Evolutionary conservation across 2,888 invertebrate genomes (phyloP).

Genomic region (Metacarcinus magister): DNA sequence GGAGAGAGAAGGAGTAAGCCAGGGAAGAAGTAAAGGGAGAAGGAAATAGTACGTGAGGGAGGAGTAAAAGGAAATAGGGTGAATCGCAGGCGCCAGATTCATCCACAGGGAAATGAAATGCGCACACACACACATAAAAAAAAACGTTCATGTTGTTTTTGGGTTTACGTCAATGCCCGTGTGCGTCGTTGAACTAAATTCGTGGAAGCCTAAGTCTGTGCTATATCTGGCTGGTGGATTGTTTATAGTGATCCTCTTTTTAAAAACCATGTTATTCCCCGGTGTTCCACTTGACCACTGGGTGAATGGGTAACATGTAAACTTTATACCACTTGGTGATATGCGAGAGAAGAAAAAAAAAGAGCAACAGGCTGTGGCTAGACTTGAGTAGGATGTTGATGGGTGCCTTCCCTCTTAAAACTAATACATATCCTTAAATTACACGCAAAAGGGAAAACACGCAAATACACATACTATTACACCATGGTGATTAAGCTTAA

Average conservation of each 20-base stretch:
- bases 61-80: background rate
- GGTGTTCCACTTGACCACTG: conserved; percentile 1
- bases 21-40: background rate
- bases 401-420: background rate
- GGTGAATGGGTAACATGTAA: background rate
- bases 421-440: background rate
- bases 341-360: background rate
- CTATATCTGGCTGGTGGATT: background rate
- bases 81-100: background rate
- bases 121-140: background rate
- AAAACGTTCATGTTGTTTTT: background rate
- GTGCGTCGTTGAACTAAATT: background rate
- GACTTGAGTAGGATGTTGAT: background rate
- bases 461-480: background rate
- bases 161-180: background rate
- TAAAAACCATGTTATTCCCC: background rate
- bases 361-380: background rate
- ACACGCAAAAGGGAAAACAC: background rate
- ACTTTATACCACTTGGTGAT: background rate
- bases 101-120: background rate
- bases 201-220: background rate
- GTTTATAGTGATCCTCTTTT: background rate
- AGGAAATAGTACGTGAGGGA: background rate
- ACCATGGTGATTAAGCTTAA: background rate
- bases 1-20: background rate